A percentile compares a stretch with the other conserved stretches of the same genome.
Conservation (phyloP, 2,113 vertebrate genomes). For the Nansenia antarctica region DNA sequence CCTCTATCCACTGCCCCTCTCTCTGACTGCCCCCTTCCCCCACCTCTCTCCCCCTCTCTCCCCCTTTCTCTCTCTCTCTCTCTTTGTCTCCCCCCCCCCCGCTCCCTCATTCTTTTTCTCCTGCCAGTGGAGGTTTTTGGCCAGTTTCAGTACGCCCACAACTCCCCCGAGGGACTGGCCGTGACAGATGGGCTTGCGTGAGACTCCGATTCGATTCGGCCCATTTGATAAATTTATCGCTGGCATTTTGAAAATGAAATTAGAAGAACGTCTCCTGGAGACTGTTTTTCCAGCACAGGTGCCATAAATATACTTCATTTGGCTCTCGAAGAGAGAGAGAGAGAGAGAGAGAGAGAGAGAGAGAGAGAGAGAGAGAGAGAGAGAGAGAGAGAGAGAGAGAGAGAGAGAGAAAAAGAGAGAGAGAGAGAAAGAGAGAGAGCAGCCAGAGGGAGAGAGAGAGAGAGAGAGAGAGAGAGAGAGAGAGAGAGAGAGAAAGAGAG, state of each 20-base stretch:
- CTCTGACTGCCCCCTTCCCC: neutral
- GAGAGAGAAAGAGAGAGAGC: neutral
- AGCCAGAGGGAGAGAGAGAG: neutral
- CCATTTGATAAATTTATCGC: conserved; percentile 75
- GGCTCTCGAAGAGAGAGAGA: conserved; percentile 31
- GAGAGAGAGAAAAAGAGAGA: neutral
- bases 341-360: neutral
- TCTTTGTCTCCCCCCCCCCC: neutral
- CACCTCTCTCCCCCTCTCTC: neutral
- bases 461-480: neutral
- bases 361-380: conserved; percentile 18
- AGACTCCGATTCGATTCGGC: conserved; percentile 71
- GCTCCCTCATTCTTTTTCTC: conserved; percentile 30
- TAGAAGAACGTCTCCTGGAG: conserved; percentile 69
- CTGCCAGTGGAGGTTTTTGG: conserved; percentile 60
- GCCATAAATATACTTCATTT: conserved; percentile 75
- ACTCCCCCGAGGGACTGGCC: conserved; percentile 61
- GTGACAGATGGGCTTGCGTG: conserved; percentile 69
- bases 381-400: neutral
- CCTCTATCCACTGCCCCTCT: neutral
- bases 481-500: neutral
- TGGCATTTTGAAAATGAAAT: conserved; percentile 76
- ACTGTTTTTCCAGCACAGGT: conserved; percentile 69
- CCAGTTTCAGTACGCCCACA: conserved; percentile 66
- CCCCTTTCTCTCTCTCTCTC: conserved; percentile 4